Percentiles rank a stretch among this genome's conserved stretches.
These are phyloP conservation scores for Tanypteryx hageni DNA, from an alignment of 2,888 invertebrate genomes.

Conservation along the genomic window DNA sequence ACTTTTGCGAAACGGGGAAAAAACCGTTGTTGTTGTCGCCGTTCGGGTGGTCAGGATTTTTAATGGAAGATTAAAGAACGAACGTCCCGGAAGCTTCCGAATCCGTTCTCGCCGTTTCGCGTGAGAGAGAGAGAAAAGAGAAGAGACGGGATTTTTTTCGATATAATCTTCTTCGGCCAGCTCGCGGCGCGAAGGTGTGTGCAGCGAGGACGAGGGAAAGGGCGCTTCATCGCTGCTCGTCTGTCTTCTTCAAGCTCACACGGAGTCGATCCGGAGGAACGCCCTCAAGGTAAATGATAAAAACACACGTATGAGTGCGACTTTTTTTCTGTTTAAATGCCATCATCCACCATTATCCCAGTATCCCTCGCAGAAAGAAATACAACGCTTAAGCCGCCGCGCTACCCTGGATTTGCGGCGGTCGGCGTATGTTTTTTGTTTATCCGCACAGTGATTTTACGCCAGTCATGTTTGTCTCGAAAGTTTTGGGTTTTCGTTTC, in stretches of 20 bases:
- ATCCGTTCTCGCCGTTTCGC: not conserved
- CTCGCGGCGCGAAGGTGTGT: no score
- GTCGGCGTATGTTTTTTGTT: not conserved
- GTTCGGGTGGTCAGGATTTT: not conserved
- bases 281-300: conserved; percentile 37
- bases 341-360: no score
- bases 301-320: no score
- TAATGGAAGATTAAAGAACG: no score
- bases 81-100: not conserved
- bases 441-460: not conserved
- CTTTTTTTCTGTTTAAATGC: no score
- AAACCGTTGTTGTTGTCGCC: not conserved
- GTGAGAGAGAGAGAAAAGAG: conserved; percentile 1
- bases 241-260: not conserved
- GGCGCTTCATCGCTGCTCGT: not conserved
- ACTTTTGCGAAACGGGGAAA: not conserved
- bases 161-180: not conserved
- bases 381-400: not conserved
- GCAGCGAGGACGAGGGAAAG: no score
- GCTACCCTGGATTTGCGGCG: conserved; percentile 18
- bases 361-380: not conserved
- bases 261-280: conserved; percentile 30
- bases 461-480: not conserved
- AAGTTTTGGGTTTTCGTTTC: not conserved
- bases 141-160: not conserved